phyloP scores from a whole-genome alignment of 1,140 invertebrate species.

The Leptinotarsa texana region DNA sequence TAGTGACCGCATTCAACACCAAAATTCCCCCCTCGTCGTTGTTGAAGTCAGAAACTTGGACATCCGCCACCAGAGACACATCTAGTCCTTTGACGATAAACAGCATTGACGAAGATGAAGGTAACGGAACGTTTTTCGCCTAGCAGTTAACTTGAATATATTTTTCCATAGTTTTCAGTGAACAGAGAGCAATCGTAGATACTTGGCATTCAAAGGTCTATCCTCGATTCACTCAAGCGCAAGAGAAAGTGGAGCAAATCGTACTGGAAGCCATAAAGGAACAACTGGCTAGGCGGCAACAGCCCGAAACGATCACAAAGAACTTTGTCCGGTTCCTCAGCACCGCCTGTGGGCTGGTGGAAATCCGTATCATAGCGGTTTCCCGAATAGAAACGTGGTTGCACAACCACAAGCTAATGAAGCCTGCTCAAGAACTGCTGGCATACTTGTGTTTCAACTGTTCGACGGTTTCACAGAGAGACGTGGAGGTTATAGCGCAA shows the following conservation, averaged over 20 bases:
- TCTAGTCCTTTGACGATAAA: constrained; percentile 60
- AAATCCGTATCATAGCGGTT: constrained; percentile 81
- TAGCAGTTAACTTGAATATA: background rate
- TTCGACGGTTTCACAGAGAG: constrained; percentile 74
- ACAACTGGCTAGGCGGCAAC: constrained; percentile 80
- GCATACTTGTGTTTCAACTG: constrained; percentile 91
- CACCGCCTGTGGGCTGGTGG: constrained; percentile 81
- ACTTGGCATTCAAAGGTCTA: constrained; percentile 56
- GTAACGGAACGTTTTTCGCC: constrained; percentile 36
- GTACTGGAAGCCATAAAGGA: constrained; percentile 87
- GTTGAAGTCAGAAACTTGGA: constrained; percentile 63
- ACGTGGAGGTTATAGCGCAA: constrained; percentile 88
- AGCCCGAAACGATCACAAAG: constrained; percentile 82
- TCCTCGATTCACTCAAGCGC: constrained; percentile 66
- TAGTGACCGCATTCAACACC: constrained; percentile 86
- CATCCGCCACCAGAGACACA: constrained; percentile 58
- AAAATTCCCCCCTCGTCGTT: constrained; percentile 69
- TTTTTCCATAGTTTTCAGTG: constrained; percentile 49
- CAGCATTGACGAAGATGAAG: constrained; percentile 61
- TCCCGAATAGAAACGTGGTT: constrained; percentile 90
- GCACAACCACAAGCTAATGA: constrained; percentile 91
- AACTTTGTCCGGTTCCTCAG: constrained; percentile 87
- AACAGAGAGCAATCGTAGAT: constrained; percentile 57
- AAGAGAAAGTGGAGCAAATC: constrained; percentile 77
- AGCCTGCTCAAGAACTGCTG: constrained; percentile 90